A percentile compares a stretch with the other conserved stretches of the same genome.
These are phyloP conservation scores for Sesamia nonagrioides DNA, from an alignment of 1,140 invertebrate species.

Conservation along the genomic window DNA sequence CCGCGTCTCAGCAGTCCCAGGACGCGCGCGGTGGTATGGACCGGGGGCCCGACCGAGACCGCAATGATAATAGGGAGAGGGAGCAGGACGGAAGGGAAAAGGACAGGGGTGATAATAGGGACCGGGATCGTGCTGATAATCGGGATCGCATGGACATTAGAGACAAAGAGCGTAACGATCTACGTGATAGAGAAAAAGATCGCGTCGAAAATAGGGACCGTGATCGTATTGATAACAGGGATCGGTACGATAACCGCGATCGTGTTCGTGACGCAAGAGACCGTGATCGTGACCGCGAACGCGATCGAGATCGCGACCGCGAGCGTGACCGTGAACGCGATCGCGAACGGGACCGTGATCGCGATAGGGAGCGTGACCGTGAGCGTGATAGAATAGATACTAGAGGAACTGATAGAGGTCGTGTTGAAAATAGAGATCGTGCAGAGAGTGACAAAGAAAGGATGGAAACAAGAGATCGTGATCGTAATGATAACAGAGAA, in stretches of 20 bases:
- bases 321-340: slow-evolving; percentile 74
- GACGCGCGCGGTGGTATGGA: slow-evolving; percentile 70
- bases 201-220: slow-evolving; percentile 71
- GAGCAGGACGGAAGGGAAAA: slow-evolving; percentile 74
- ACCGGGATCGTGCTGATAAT: slow-evolving; percentile 68
- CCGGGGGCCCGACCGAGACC: slow-evolving; percentile 64
- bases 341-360: slow-evolving; percentile 72
- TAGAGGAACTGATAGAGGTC: slow-evolving; percentile 67
- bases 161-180: slow-evolving; percentile 71
- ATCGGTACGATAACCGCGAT: slow-evolving; percentile 69
- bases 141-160: slow-evolving; percentile 51
- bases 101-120: slow-evolving; percentile 70
- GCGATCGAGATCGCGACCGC: slow-evolving; percentile 71
- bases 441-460: slow-evolving; percentile 65
- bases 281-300: slow-evolving; percentile 69
- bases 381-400: slow-evolving; percentile 69
- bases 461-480: slow-evolving; percentile 54
- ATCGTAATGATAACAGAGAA: slow-evolving; percentile 63
- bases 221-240: slow-evolving; percentile 66
- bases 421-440: slow-evolving; percentile 74
- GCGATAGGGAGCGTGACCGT: slow-evolving; percentile 73
- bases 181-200: slow-evolving; percentile 74
- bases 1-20: slow-evolving; percentile 59
- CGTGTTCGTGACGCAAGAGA: slow-evolving; percentile 71
- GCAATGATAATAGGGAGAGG: slow-evolving; percentile 79